Evolutionary conservation across 1,140 invertebrate species (phyloP), one percentile per base, ranked within the genome.

Genomic region (Drosophila repletoides): DNA sequence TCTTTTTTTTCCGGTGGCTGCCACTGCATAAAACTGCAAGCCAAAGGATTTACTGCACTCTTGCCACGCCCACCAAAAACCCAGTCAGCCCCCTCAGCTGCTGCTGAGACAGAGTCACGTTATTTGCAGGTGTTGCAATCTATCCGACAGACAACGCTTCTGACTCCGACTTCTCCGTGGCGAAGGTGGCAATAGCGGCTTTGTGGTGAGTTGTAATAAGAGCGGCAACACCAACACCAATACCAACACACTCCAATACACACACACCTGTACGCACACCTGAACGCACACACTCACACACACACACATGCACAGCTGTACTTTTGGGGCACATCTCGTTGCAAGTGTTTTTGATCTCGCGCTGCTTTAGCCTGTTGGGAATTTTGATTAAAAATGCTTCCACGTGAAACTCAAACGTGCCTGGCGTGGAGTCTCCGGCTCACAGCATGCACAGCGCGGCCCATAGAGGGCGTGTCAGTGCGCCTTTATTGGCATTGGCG

Each of bases 341-440:
- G 79, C 79, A 84, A 84, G 79, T 84, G 79, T 84, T 84, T 84
- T 77, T 84, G 79, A 84, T 84, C 79, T 84, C 79, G 80, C 74
- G 79, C 66, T 86, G 66, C 80, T 84, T 84, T 86, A 79, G 79
- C 74, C 79, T 84, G 79, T 86, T 84, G 80, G 83, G 79, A 84
- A 84, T 84, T 84, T 84, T 84, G 79, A 84, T 84, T 84, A 84
- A 84, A 84, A 84, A 84, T 84, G 79, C 79, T 84, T 84, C 77
- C 79, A 86, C 80, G 79, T 86, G 79, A 84, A 84, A 65, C 79
- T 75, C 79, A 86, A 84, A 84, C 79, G 79, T 84, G 79, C 72
- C 70, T 72, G 76, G 51, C 51, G 38, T 26, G 41, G 31, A 49
- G 22, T 49, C 66, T 53, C 49, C 56, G 38, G 24, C n/a, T 46